Evolutionary conservation across 2,797 vertebrate species (phyloP).

Genomic region (Chiloscyllium punctatum): DNA sequence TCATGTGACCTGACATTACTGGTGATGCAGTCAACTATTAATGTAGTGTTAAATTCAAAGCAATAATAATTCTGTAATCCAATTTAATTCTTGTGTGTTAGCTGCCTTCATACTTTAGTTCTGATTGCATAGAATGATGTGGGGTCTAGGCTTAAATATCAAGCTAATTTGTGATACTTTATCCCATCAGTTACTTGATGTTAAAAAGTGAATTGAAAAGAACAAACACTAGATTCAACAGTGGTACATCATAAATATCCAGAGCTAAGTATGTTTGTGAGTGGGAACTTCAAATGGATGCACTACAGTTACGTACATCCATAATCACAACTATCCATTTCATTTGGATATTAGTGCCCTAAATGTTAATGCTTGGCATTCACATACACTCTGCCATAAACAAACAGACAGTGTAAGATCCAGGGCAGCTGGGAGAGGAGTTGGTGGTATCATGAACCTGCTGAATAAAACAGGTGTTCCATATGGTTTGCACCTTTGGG

Average conservation of each 20-base stretch:
- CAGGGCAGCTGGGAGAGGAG: no score
- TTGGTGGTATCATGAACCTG: neutral
- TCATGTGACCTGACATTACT: no score
- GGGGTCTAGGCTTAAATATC: neutral
- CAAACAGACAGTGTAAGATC: neutral
- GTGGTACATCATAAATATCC: neutral
- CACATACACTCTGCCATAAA: neutral
- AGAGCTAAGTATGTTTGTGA: neutral
- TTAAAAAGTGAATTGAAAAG: neutral
- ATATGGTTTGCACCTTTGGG: neutral
- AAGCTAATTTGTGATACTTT: neutral
- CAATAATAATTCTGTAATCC: neutral
- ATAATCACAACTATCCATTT: neutral
- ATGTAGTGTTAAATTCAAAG: no score
- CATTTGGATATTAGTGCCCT: neutral
- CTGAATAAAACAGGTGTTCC: slow-evolving; percentile 1
- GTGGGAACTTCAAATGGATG: neutral
- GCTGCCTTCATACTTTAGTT: neutral
- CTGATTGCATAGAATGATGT: no score
- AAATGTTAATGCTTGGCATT: neutral
- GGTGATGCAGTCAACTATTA: no score
- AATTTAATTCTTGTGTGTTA: neutral
- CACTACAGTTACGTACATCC: neutral
- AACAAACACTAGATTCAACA: neutral
- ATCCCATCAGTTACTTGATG: no score